Conservation (phyloP, 2,113 vertebrate species). For the Polypterus bichir region DNA sequence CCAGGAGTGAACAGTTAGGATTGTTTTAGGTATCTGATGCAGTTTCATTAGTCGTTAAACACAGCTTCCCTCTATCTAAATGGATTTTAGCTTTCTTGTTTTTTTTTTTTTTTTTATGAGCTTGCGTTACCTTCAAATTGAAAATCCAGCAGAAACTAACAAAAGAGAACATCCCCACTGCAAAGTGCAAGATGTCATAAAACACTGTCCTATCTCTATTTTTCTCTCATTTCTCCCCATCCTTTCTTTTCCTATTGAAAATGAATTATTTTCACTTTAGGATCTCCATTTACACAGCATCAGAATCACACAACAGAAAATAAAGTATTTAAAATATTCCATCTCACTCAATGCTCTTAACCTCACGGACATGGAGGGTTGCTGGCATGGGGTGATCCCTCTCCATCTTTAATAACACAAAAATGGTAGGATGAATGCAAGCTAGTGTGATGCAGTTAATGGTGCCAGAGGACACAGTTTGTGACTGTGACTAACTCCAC, state of each 20-base stretch:
- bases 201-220: constrained; percentile 30
- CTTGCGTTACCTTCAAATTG: constrained; percentile 24
- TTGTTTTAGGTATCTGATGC: constrained; percentile 24
- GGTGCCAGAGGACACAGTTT: no score
- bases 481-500: no score
- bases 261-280: neutral
- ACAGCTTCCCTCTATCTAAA: constrained; percentile 30
- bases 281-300: neutral
- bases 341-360: neutral
- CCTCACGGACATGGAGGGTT: no score
- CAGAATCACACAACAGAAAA: neutral
- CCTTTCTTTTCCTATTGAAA: neutral
- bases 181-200: constrained; percentile 17
- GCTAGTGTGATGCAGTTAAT: no score
- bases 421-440: no score
- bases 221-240: neutral
- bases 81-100: constrained; percentile 23
- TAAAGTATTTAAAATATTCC: neutral
- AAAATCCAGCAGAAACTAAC: constrained; percentile 23
- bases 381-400: no score
- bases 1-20: constrained; percentile 17
- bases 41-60: constrained; percentile 24
- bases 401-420: no score
- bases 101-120: constrained; percentile 2
- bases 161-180: constrained; percentile 12